These are phyloP conservation scores for Drosophila multiciliata DNA, from an alignment of 2,888 invertebrate genomes.

Conservation along the genomic window DNA sequence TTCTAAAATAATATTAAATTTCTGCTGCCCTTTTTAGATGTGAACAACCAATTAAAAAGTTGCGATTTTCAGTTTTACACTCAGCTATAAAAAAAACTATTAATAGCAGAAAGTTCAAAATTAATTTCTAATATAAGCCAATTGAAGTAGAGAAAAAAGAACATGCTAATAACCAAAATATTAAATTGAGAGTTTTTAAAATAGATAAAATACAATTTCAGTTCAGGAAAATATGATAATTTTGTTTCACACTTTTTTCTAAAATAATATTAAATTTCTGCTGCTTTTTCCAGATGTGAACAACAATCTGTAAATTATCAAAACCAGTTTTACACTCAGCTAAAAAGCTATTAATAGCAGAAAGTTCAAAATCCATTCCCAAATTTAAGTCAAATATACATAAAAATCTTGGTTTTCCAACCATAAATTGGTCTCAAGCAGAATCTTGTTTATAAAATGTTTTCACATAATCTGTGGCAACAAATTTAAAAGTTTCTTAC, in stretches of 20 bases:
- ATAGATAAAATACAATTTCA: neutral
- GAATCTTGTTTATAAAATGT: neutral
- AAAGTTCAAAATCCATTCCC: neutral
- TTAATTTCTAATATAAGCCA: neutral
- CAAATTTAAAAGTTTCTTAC: neutral
- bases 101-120: neutral
- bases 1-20: neutral
- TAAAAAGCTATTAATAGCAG: neutral
- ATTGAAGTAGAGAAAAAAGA: neutral
- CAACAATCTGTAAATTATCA: too few relatives aligned
- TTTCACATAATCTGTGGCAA: neutral
- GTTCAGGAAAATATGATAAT: neutral
- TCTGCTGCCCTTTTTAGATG: neutral
- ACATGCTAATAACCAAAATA: neutral
- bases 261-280: neutral
- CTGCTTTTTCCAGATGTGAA: neutral
- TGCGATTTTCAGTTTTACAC: neutral
- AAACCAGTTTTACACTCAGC: neutral
- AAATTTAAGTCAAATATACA: neutral
- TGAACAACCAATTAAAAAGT: neutral
- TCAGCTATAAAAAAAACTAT: neutral
- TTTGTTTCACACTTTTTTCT: fast-evolving
- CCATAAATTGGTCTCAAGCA: neutral
- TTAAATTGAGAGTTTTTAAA: neutral
- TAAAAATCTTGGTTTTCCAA: neutral